Evolutionary conservation across 2,113 vertebrate species (phyloP), one percentile per base, ranked within the genome.

Genomic region (Neotragus moschatus): DNA sequence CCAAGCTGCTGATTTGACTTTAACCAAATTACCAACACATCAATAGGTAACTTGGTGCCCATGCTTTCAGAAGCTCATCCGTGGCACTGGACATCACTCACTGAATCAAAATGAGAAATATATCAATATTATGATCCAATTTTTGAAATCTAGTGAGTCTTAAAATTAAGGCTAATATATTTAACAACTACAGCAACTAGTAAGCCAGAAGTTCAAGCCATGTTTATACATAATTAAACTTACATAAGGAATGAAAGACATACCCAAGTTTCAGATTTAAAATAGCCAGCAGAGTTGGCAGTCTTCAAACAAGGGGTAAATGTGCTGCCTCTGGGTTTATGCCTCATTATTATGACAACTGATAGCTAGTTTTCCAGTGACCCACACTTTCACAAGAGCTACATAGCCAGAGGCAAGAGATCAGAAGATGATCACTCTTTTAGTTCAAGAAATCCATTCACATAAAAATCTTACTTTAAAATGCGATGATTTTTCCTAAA

Each of bases 51-150:
- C 96, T 96, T 82, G 92, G 9, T 53, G 96, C 93, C 26, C 97
- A 63, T 93, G 85, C 87, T 98, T 97, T 97, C 97, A 97, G 94
- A 95, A 97, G 94, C 93, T 97, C 63, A 12, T 60, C 97, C 92
- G 84, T 98, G 98, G 98, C 97, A 97, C 94, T 97, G 97, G 98
- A 97, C 96, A 96, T 95, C 98, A 98, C 97, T 97, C 97, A 94
- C 98, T 97, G 97, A 98, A 97, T 98, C 98, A 97, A 97, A 98
- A 97, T 98, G 97, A 98, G 94, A 98, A 98, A 96, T 94, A 89
- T 39, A 98, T 84, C 92, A 98, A 93, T 82, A 93, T 97, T 95
- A 97, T 75, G 97, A 95, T 98, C 91, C 95, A 87, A 91, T 26
- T 96, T 95, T 87, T 73, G 75, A 97, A 97, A 94, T 80, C 81